Conservation (phyloP, 1,140 invertebrate species). For the Leptinotarsa lineolata region DNA sequence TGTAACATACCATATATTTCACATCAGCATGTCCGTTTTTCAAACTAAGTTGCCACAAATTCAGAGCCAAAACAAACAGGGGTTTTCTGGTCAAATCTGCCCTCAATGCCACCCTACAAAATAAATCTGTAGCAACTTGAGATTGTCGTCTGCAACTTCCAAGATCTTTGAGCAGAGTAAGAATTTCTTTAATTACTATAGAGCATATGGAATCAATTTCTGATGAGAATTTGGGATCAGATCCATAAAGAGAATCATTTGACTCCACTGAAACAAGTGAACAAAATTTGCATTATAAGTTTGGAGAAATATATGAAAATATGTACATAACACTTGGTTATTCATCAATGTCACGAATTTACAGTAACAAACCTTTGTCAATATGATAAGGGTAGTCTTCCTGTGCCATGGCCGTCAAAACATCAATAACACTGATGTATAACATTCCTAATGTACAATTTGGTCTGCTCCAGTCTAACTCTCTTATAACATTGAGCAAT, state of each 20-base stretch:
- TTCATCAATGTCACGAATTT: no score
- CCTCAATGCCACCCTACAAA: conserved; percentile 71
- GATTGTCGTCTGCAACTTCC: conserved; percentile 70
- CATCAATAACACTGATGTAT: conserved; percentile 73
- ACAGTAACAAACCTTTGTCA: conserved; percentile 64
- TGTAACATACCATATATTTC: conserved; percentile 53
- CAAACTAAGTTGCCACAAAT: conserved; percentile 79
- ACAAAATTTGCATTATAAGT: conserved; percentile 20
- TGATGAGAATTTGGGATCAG: conserved; percentile 81
- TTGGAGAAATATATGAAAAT: no score
- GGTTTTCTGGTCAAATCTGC: conserved; percentile 67
- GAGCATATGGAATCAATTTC: conserved; percentile 81
- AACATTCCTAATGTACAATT: conserved; percentile 63
- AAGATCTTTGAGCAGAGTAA: conserved; percentile 72
- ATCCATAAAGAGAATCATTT: conserved; percentile 91
- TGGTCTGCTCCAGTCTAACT: conserved; percentile 68
- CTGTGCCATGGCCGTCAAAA: conserved; percentile 74
- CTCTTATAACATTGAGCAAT: conserved; percentile 74
- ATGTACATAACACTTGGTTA: no score
- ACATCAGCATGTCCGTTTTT: conserved; percentile 63
- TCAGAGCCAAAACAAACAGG: conserved; percentile 69
- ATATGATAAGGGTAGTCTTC: conserved; percentile 82
- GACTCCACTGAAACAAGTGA: conserved; percentile 76
- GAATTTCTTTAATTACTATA: conserved; percentile 77
- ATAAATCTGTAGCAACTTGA: conserved; percentile 72